Percentiles rank a stretch among this genome's conserved stretches.
phyloP scores from a whole-genome alignment of 2,797 vertebrate species.

The Sardinella longiceps region DNA sequence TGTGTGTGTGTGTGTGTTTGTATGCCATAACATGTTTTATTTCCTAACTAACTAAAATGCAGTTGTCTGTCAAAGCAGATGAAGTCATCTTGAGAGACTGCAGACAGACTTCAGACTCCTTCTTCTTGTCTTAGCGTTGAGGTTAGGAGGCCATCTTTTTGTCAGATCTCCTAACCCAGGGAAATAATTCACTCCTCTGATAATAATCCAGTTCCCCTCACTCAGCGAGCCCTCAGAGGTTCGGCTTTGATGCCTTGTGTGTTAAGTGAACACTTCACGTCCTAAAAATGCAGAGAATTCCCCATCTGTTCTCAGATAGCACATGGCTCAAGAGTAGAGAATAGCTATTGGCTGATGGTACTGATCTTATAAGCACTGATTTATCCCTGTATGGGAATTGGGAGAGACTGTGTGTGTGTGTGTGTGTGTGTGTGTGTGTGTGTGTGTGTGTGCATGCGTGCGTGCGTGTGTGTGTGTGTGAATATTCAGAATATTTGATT shows the following conservation, averaged over 20 bases:
- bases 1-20: neutral
- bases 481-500: neutral
- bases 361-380: slow-evolving; percentile 18
- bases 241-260: slow-evolving; percentile 37
- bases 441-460: neutral
- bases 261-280: neutral
- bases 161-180: neutral
- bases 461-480: neutral
- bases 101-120: neutral
- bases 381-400: neutral
- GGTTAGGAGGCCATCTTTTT: neutral
- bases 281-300: neutral
- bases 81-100: neutral
- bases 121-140: neutral
- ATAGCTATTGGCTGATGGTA: neutral
- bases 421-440: slow-evolving; percentile 5
- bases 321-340: neutral
- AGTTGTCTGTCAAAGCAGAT: neutral
- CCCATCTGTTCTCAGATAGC: neutral
- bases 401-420: neutral
- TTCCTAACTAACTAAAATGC: neutral
- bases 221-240: slow-evolving; percentile 27
- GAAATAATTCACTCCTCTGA: neutral
- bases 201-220: slow-evolving; percentile 34
- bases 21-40: neutral